These are phyloP conservation scores for Agrotis clavis DNA, from an alignment of 2,888 invertebrate species.

Conservation along the genomic window DNA sequence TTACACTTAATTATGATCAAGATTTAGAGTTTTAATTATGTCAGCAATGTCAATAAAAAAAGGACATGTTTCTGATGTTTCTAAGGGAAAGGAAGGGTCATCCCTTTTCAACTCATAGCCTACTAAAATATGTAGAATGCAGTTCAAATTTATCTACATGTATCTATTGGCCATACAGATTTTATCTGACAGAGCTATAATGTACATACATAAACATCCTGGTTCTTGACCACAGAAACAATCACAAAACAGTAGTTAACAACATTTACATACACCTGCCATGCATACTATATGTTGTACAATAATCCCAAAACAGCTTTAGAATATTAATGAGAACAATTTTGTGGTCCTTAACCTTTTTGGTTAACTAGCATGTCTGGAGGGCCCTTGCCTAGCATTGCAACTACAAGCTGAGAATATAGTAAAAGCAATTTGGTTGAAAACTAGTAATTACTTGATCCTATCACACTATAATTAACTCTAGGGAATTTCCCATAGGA, in stretches of 20 bases:
- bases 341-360: constrained; percentile 5
- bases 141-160: neutral
- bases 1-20: neutral
- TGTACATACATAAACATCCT: constrained; percentile 17
- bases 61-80: too few species aligned
- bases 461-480: constrained; percentile 41
- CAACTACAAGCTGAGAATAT: constrained; percentile 9
- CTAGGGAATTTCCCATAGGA: constrained; percentile 42
- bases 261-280: constrained; percentile 57
- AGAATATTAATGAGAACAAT: constrained; percentile 55
- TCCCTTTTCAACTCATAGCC: too few species aligned
- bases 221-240: constrained; percentile 21
- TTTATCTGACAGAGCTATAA: constrained; percentile 12
- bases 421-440: constrained; percentile 24
- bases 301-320: constrained; percentile 45
- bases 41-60: constrained; percentile 1
- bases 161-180: constrained; percentile 4
- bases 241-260: constrained; percentile 25
- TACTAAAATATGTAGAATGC: neutral
- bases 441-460: constrained; percentile 51
- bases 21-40: too few species aligned
- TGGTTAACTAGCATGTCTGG: neutral
- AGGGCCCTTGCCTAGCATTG: constrained; percentile 3
- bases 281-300: constrained; percentile 47
- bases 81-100: too few species aligned